phyloP scores from a whole-genome alignment of 1,140 invertebrate species.

The Sweltsa coloradensis region DNA sequence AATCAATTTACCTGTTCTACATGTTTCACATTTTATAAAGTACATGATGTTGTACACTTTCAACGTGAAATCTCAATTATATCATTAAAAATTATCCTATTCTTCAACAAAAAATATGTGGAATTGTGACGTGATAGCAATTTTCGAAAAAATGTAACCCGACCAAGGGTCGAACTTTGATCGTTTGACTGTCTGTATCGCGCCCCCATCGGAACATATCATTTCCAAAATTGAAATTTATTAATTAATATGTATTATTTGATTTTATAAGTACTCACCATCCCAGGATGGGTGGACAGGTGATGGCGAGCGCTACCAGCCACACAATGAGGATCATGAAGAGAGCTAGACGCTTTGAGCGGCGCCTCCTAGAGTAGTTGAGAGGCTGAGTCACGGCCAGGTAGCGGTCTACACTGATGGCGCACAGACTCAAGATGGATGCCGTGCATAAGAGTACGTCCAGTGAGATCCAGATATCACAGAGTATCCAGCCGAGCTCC shows the following conservation, averaged over 20 bases:
- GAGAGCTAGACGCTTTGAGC: slow-evolving; percentile 63
- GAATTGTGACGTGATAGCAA: too few relatives aligned
- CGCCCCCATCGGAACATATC: too few relatives aligned
- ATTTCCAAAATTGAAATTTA: too few relatives aligned
- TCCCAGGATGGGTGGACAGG: slow-evolving; percentile 70
- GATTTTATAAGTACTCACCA: slow-evolving; percentile 40
- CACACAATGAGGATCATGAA: slow-evolving; percentile 74
- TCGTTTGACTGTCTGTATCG: too few relatives aligned
- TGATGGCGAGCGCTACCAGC: slow-evolving; percentile 66
- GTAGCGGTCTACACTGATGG: slow-evolving; percentile 78
- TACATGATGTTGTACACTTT: too few relatives aligned
- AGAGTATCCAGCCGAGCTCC: slow-evolving; percentile 65
- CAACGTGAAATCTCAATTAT: too few relatives aligned
- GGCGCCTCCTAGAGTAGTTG: slow-evolving; percentile 61
- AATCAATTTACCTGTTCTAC: too few relatives aligned
- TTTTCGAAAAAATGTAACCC: too few relatives aligned
- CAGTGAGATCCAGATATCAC: slow-evolving; percentile 83
- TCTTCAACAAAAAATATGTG: too few relatives aligned
- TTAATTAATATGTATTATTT: neutral
- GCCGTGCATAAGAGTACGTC: slow-evolving; percentile 88
- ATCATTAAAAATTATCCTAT: too few relatives aligned
- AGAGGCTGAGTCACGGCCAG: slow-evolving; percentile 76
- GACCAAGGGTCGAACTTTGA: too few relatives aligned
- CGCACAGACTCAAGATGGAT: slow-evolving; percentile 63
- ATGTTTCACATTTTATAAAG: too few relatives aligned